Percentiles rank a stretch among this genome's conserved stretches.
Conservation (phyloP, 2,888 invertebrate species). For the Melanotus villosus region DNA sequence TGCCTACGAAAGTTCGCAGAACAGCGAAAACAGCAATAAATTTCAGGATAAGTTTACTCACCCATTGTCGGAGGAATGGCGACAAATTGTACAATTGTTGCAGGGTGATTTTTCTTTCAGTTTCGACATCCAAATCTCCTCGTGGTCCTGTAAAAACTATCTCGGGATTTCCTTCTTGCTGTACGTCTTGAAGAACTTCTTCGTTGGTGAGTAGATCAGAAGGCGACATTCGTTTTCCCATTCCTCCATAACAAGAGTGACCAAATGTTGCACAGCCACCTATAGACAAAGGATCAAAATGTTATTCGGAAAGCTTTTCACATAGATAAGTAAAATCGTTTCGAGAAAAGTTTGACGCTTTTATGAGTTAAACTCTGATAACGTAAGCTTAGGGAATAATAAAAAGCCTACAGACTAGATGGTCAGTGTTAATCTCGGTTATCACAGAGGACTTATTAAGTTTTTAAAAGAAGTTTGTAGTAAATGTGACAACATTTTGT, state of each 20-base stretch:
- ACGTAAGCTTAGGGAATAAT: too few species aligned
- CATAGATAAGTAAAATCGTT: background rate
- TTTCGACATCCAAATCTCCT: slow-evolving; percentile 51
- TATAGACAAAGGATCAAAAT: slow-evolving; percentile 58
- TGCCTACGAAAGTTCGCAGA: background rate
- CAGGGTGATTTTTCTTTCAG: slow-evolving; percentile 42
- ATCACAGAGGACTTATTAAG: too few species aligned
- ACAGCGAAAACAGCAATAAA: too few species aligned
- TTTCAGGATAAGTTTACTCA: too few species aligned
- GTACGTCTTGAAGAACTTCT: slow-evolving; percentile 61
- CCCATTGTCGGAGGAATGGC: slow-evolving; percentile 68
- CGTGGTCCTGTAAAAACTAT: slow-evolving; percentile 59
- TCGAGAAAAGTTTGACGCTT: background rate
- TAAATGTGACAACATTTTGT: too few species aligned
- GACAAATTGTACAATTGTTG: slow-evolving; percentile 61
- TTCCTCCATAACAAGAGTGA: slow-evolving; percentile 83
- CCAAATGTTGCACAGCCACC: slow-evolving; percentile 82
- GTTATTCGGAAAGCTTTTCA: background rate
- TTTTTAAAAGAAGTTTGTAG: too few species aligned
- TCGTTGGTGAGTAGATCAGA: slow-evolving; percentile 58
- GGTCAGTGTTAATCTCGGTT: too few species aligned
- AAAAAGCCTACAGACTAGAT: too few species aligned
- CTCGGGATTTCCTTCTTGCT: slow-evolving; percentile 56
- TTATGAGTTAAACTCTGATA: background rate
- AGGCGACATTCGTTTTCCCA: slow-evolving; percentile 75